Evolutionary conservation across 2,888 invertebrate species (phyloP), one percentile per base, ranked within the genome.

Genomic region (Drosophila mimica): DNA sequence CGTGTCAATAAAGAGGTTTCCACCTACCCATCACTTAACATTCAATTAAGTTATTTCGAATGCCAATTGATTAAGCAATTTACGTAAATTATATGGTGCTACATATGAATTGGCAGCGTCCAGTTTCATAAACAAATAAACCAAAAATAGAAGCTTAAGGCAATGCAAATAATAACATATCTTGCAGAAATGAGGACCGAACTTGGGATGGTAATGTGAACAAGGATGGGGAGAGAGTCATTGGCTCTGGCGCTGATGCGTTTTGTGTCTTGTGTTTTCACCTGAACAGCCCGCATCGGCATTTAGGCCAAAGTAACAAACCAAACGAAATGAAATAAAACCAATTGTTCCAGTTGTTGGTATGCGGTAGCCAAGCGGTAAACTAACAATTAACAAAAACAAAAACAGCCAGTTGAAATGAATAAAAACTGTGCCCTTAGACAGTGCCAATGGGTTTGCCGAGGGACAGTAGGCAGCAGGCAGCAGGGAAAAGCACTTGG

Each of bases 211-310:
- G 28, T 58, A 61, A 49, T 59, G 71, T 53, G 66, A 63, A 48
- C 3, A 20, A 30, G 25, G n/a, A 17, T 28, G 15, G 34, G n/a
- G 49, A 48, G 30, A 46, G 63, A 62, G 51, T 56, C 25, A 31
- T 40, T 67, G 40, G 52, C 28, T 20, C 51, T 62, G 69, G 54
- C 56, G 57, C 56, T 49, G 59, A 40, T 63, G 58, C 43, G 43
- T 58, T 57, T 25, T 25, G 25, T 51, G 40, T 52, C 40, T 46
- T 61, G 34, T 76, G 74, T 87, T 91, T 92, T 90, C 92, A 91
- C 92, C 92, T 92, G 91, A 91, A 92, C 91, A 73, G 73, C 91
- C 91, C 91, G 91, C 91, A 91, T 91, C 71, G 77, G 68, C 77
- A 83, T 91, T 91, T 79, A 54, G 87, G 79, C 72, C 81, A 81